Conservation (phyloP, 2,888 invertebrate genomes). For the Selenia dentaria region DNA sequence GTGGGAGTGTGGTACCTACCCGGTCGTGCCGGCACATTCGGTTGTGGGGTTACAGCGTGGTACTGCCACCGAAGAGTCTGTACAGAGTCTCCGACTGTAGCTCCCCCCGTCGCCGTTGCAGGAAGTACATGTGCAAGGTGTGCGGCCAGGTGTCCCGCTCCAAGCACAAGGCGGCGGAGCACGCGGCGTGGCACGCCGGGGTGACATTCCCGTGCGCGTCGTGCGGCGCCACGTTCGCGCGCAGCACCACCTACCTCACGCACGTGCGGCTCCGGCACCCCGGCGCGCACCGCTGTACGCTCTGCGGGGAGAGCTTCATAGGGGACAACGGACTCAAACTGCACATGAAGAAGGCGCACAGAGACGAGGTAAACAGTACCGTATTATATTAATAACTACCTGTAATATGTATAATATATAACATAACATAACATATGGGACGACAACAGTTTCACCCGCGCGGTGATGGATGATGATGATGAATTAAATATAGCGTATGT, state of each 20-base stretch:
- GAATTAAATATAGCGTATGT: no score
- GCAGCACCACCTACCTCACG: conserved; percentile 62
- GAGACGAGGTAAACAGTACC: conserved; percentile 42
- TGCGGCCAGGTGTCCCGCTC: conserved; percentile 53
- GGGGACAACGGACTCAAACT: conserved; percentile 56
- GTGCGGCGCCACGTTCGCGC: conserved; percentile 56
- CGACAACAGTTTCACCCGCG: no score
- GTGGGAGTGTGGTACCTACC: neutral
- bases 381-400: no score
- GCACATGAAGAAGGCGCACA: conserved; percentile 62
- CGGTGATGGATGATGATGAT: no score
- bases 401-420: no score
- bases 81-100: no score
- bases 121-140: conserved; percentile 55
- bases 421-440: no score
- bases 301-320: conserved; percentile 63
- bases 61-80: no score
- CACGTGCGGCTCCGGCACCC: conserved; percentile 65
- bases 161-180: conserved; percentile 60
- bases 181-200: conserved; percentile 63
- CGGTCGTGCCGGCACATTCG: no score
- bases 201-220: conserved; percentile 53
- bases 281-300: conserved; percentile 49
- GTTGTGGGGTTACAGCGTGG: no score
- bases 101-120: no score